Evolutionary conservation across 2,113 vertebrate species (phyloP).

Genomic region (Neomonachus schauinslandi): DNA sequence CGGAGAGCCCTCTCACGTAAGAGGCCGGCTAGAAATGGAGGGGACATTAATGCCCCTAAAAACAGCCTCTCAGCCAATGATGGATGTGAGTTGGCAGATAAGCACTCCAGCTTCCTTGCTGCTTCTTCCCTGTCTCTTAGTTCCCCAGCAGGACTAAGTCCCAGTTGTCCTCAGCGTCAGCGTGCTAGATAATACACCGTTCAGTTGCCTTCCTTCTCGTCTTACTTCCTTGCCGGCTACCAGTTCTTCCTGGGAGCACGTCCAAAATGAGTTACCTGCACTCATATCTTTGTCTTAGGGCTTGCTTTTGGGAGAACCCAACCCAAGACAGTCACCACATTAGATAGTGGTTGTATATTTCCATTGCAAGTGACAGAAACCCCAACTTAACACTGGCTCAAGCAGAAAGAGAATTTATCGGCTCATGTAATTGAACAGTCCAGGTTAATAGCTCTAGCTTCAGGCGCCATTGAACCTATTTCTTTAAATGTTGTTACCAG

Average conservation of each 20-base stretch:
- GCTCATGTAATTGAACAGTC: conserved; percentile 52
- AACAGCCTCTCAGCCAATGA: neutral
- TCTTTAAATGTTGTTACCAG: neutral
- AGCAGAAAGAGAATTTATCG: conserved; percentile 41
- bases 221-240: neutral
- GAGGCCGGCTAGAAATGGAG: neutral
- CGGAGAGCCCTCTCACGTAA: neutral
- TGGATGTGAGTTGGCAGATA: neutral
- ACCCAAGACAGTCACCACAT: neutral
- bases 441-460: conserved; percentile 43
- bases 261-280: neutral
- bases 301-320: neutral
- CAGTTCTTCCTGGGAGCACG: neutral
- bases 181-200: fast-evolving
- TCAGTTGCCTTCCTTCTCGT: neutral
- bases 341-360: conserved; percentile 15
- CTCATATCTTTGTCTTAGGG: neutral
- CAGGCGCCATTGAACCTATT: conserved; percentile 32
- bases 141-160: neutral
- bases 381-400: conserved; percentile 47
- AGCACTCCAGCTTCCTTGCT: neutral
- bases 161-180: fast-evolving
- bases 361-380: conserved; percentile 56
- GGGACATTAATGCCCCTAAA: fast-evolving
- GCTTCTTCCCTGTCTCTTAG: neutral